Conservation (phyloP, 1,140 invertebrate genomes). For the Cydia splendana region DNA sequence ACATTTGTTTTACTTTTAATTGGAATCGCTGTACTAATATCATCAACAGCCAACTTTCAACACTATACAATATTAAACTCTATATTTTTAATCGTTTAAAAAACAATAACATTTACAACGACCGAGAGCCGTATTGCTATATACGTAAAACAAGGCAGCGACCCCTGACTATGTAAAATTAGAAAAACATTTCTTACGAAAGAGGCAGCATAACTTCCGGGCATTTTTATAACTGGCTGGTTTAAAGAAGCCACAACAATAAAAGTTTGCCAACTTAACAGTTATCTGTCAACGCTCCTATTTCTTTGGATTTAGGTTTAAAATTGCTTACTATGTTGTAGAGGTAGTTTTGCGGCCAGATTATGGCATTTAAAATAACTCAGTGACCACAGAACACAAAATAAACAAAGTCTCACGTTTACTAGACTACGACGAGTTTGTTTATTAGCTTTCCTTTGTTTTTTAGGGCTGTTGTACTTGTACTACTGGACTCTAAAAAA, state of each 20-base stretch:
- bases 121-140: not conserved
- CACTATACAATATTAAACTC: too few species aligned
- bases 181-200: not conserved
- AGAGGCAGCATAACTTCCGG: conserved; percentile 24
- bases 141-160: not conserved
- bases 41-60: too few species aligned
- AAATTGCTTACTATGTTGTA: not conserved
- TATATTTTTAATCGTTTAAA: not conserved
- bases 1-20: too few species aligned
- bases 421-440: conserved; percentile 4
- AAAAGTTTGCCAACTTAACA: not conserved
- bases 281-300: not conserved
- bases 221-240: conserved; percentile 4
- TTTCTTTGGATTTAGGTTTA: not conserved
- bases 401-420: not conserved
- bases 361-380: not conserved
- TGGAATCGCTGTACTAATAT: too few species aligned
- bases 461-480: too few species aligned
- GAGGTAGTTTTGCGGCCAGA: not conserved
- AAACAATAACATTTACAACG: not conserved
- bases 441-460: too few species aligned
- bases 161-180: conserved; percentile 11
- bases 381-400: conserved; percentile 10
- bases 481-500: too few species aligned
- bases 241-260: conserved; percentile 21